Conservation (phyloP, 1,140 invertebrate genomes). For the Globodera ellingtonae region DNA sequence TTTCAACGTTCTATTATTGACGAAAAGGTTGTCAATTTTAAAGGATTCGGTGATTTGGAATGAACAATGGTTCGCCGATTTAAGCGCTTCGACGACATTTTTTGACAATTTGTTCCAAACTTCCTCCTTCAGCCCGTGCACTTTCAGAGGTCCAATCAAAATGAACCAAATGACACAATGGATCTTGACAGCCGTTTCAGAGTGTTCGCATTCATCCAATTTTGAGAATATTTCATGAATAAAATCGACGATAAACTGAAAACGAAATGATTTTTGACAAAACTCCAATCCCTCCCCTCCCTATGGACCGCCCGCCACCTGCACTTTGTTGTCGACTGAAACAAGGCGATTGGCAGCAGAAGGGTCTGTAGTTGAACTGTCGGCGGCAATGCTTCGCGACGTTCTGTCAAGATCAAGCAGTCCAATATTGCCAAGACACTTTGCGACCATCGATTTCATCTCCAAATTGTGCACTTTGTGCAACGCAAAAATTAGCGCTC, state of each 20-base stretch:
- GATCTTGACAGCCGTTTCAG: not conserved
- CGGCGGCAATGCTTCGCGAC: not conserved
- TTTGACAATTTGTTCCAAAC: not conserved
- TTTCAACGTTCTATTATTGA: not conserved
- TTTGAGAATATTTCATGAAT: not conserved
- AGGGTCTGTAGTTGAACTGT: not conserved
- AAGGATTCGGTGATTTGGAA: not conserved
- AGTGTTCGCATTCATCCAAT: not conserved
- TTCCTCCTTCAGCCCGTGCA: not conserved
- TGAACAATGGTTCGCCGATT: not conserved
- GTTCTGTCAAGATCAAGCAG: not conserved
- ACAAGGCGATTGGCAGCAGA: not conserved
- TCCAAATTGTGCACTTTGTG: not conserved
- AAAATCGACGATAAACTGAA: not conserved
- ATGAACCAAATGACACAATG: not conserved
- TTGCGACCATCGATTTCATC: not conserved
- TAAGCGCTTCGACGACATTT: not conserved
- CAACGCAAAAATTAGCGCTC: not conserved
- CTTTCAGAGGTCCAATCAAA: not conserved
- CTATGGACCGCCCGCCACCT: not conserved
- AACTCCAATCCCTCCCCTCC: too few relatives aligned
- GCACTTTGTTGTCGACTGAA: not conserved
- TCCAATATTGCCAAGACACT: not conserved
- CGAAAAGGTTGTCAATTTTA: not conserved
- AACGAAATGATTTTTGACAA: too few relatives aligned